Conservation (phyloP, 92 coral and sea anemone genomes). For the Porites lobata region DNA sequence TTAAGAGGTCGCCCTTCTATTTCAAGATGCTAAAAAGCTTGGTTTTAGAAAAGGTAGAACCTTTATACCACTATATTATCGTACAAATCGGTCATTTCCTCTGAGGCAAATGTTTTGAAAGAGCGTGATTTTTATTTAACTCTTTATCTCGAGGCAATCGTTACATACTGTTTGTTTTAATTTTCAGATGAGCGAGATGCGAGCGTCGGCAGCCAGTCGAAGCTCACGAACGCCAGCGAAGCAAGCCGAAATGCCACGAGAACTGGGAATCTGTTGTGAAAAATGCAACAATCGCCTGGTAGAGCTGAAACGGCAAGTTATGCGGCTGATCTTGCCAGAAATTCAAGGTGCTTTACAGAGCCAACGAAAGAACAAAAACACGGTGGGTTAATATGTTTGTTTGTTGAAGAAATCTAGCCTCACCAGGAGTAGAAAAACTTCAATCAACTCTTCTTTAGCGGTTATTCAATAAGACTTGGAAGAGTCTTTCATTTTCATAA, state of each 20-base stretch:
- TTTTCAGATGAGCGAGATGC: slow-evolving; percentile 86
- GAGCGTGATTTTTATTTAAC: background rate
- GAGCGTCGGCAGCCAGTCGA: slow-evolving; percentile 62
- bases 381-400: slow-evolving; percentile 58
- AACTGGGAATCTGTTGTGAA: slow-evolving; percentile 95
- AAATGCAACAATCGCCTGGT: slow-evolving; percentile 97
- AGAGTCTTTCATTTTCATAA: background rate
- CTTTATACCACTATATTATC: background rate
- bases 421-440: background rate
- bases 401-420: background rate
- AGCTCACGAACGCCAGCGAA: slow-evolving; percentile 30
- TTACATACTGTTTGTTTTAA: slow-evolving; percentile 4
- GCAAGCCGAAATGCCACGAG: slow-evolving; percentile 53
- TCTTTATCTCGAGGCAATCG: background rate
- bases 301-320: slow-evolving; percentile 91
- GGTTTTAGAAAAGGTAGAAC: no score
- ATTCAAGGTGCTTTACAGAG: slow-evolving; percentile 92
- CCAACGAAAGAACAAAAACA: slow-evolving; percentile 66
- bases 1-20: background rate
- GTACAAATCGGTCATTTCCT: background rate
- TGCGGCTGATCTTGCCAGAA: slow-evolving; percentile 93
- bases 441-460: background rate
- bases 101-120: background rate
- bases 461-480: background rate
- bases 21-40: slow-evolving; percentile 7